phyloP scores from a whole-genome alignment of 1,140 invertebrate genomes.

The Eumaeus atala region DNA sequence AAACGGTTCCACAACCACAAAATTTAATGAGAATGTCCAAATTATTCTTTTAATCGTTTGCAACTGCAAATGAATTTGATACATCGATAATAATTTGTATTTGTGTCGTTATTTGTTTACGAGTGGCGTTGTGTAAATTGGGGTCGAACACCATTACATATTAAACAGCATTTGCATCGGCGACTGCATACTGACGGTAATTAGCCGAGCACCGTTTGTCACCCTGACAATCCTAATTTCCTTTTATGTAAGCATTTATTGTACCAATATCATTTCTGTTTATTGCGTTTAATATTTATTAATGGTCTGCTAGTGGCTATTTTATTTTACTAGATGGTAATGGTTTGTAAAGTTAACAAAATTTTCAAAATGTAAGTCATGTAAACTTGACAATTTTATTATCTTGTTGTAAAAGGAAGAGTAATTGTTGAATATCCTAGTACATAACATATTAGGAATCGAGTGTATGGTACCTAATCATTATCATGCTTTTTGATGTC shows the following conservation, averaged over 20 bases:
- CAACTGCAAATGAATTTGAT: neutral
- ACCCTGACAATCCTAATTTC: slow-evolving; percentile 26
- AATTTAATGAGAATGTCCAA: neutral
- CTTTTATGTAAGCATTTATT: slow-evolving; percentile 23
- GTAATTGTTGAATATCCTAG: too few relatives aligned
- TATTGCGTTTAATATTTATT: slow-evolving; percentile 9
- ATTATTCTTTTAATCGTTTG: neutral
- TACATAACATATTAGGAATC: too few relatives aligned
- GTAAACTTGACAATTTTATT: too few relatives aligned
- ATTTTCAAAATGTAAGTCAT: too few relatives aligned
- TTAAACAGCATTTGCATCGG: slow-evolving; percentile 20
- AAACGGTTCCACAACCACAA: too few relatives aligned
- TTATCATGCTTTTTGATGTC: too few relatives aligned
- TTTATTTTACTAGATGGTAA: neutral
- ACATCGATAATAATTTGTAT: neutral
- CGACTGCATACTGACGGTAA: slow-evolving; percentile 18
- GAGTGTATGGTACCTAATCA: too few relatives aligned
- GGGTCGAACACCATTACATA: slow-evolving; percentile 16
- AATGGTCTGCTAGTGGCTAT: neutral
- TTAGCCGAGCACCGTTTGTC: slow-evolving; percentile 23
- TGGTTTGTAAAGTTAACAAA: too few relatives aligned
- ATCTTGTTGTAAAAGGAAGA: too few relatives aligned
- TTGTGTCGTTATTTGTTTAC: neutral
- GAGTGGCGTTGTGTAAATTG: neutral
- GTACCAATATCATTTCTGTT: slow-evolving; percentile 9